Evolutionary conservation across 2,113 vertebrate species (phyloP).

Genomic region (Tiliqua scincoides): DNA sequence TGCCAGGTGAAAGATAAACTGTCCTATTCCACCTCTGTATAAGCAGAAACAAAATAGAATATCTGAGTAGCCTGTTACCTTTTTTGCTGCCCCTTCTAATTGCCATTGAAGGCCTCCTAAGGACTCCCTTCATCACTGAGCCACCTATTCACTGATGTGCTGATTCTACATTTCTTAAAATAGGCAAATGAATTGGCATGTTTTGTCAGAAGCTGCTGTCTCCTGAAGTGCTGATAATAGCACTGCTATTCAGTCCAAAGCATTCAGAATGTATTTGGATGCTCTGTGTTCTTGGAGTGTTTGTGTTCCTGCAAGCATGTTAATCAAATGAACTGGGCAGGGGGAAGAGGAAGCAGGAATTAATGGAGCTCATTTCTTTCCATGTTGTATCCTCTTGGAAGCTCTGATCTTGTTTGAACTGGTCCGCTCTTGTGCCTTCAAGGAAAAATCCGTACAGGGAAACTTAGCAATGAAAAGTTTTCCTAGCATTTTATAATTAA

Average conservation of each 20-base stretch:
- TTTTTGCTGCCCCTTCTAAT: neutral
- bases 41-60: neutral
- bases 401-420: neutral
- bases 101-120: neutral
- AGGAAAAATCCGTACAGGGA: neutral
- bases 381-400: neutral
- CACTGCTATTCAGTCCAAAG: neutral
- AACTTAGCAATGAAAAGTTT: neutral
- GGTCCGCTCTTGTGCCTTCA: neutral
- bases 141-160: neutral
- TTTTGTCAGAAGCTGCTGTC: constrained; percentile 10
- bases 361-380: neutral
- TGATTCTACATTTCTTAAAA: constrained; percentile 15
- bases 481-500: neutral
- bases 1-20: neutral
- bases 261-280: neutral
- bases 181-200: neutral
- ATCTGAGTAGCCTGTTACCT: neutral
- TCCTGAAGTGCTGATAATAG: constrained; percentile 1
- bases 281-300: neutral
- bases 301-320: neutral
- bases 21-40: neutral
- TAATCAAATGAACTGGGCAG: neutral
- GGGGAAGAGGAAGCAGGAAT: neutral
- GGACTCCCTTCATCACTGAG: neutral